These are phyloP conservation scores for Carapus acus DNA, from an alignment of 2,797 vertebrate genomes.

Conservation along the genomic window DNA sequence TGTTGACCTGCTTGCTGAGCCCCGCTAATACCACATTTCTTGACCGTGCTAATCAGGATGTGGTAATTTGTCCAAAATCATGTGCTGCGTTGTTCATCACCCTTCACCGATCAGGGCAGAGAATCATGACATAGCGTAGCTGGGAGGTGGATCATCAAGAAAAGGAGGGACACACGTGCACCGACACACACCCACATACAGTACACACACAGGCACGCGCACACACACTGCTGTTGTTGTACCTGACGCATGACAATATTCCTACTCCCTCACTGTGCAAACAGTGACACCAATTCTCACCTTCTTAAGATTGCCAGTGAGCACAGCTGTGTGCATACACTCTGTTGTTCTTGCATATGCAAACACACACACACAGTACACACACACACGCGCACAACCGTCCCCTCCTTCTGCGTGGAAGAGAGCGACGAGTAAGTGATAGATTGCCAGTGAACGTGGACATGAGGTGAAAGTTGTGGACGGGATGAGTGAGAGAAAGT, in stretches of 20 bases:
- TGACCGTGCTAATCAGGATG: not conserved
- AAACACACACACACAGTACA: conserved; percentile 1
- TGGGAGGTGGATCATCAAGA: conserved; percentile 2
- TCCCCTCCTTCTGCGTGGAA: not conserved
- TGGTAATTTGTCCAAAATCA: not conserved
- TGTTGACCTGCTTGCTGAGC: not conserved
- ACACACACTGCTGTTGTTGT: not conserved
- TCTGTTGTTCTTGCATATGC: conserved; percentile 1
- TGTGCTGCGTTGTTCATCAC: too few relatives aligned
- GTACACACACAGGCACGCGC: conserved; percentile 1
- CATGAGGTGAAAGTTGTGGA: not conserved
- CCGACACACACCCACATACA: not conserved
- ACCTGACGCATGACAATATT: too few relatives aligned
- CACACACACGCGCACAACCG: conserved; percentile 1
- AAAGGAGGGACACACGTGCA: conserved; percentile 2
- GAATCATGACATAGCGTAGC: conserved; percentile 2
- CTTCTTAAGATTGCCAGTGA: not conserved
- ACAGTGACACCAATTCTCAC: not conserved
- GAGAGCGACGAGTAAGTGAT: conserved; percentile 36
- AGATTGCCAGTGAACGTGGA: conserved; percentile 35
- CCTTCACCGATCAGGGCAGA: conserved; percentile 1
- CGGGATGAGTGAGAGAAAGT: conserved; percentile 1
- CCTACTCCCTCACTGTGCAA: not conserved
- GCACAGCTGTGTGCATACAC: not conserved
- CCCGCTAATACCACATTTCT: not conserved